phyloP scores from a whole-genome alignment of 2,113 vertebrate genomes.

The human (Homo sapiens) region GRCh38 chr7:67248001-67248500 shows the following conservation, averaged over 20 bases:
- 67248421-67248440: not conserved
- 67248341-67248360: not conserved
- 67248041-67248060: too few species aligned
- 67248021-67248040: rapidly evolving
- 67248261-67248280: not conserved
- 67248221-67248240: not conserved
- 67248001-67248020: too few species aligned
- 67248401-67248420: not conserved
- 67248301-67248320: not conserved
- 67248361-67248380: not conserved
- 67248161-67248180: too few species aligned
- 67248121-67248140: too few species aligned
- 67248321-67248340: not conserved
- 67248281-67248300: not conserved
- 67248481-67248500: not conserved
- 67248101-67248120: too few species aligned
- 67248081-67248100: too few species aligned
- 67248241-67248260: not conserved
- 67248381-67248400: not conserved
- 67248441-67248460: not conserved
- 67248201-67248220: not conserved
- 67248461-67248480: not conserved
- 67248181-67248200: not conserved
- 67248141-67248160: too few species aligned
- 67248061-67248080: too few species aligned